These are phyloP conservation scores for Tiliacea citrago DNA, from an alignment of 2,888 invertebrate species.

Conservation along the genomic window DNA sequence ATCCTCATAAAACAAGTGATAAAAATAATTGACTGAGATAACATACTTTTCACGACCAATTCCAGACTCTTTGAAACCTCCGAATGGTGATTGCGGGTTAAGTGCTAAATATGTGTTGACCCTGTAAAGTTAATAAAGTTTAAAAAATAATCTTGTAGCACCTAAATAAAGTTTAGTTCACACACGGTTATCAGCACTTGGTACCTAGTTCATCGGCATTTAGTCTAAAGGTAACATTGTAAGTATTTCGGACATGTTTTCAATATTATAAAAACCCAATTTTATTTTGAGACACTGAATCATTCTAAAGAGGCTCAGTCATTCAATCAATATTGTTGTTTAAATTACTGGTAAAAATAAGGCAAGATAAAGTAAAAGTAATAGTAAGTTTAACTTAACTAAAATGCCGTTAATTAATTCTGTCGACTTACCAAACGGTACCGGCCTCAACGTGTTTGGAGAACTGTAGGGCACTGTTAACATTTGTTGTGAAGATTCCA, in stretches of 20 bases:
- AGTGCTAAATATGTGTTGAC: constrained; percentile 91
- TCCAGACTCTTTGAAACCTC: constrained; percentile 96
- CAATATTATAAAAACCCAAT: neutral
- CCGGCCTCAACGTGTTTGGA: constrained; percentile 94
- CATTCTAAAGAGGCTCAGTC: neutral
- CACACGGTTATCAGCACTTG: neutral
- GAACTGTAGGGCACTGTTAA: constrained; percentile 94
- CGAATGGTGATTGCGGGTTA: constrained; percentile 94
- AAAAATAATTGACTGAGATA: constrained; percentile 33
- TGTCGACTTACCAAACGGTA: constrained; percentile 92
- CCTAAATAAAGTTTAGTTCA: neutral
- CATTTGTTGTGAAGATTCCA: constrained; percentile 95
- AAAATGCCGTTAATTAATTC: neutral
- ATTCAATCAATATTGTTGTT: neutral
- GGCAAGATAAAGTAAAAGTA: neutral
- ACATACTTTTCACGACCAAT: constrained; percentile 90
- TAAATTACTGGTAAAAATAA: neutral
- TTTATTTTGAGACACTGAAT: neutral
- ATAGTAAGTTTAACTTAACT: neutral
- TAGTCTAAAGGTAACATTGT: neutral
- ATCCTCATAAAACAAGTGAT: neutral
- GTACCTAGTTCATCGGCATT: neutral
- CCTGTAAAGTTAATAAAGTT: constrained; percentile 64
- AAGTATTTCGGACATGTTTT: constrained; percentile 3
- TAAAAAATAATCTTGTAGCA: neutral